Conservation (phyloP, 2,113 vertebrate species). For the Mohoua ochrocephala region DNA sequence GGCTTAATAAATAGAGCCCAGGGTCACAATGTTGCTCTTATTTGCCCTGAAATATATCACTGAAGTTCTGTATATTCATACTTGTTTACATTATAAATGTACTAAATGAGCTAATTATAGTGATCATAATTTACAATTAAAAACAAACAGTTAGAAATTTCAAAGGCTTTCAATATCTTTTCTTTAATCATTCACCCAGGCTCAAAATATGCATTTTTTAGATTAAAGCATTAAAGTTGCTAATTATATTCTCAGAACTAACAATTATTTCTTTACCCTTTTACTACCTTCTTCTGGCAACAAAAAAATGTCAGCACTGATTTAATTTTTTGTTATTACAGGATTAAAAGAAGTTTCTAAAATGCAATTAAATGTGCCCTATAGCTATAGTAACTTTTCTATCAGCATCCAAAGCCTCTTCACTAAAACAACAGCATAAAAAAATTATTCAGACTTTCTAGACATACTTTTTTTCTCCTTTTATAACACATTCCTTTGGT, state of each 20-base stretch:
- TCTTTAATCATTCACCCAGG: conserved; percentile 81
- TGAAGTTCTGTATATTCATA: conserved; percentile 71
- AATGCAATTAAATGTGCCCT: conserved; percentile 84
- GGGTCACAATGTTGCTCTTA: conserved; percentile 63
- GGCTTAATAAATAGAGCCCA: conserved; percentile 49
- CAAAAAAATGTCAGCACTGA: conserved; percentile 84
- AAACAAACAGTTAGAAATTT: conserved; percentile 81
- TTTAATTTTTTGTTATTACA: conserved; percentile 87
- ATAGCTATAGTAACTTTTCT: conserved; percentile 80
- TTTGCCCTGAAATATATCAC: conserved; percentile 69
- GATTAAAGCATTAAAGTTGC: conserved; percentile 87
- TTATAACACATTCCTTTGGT: conserved; percentile 70
- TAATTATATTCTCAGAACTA: conserved; percentile 87
- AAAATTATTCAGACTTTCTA: conserved; percentile 69
- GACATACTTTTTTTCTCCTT: conserved; percentile 54
- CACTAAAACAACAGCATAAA: conserved; percentile 78
- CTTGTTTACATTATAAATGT: conserved; percentile 78
- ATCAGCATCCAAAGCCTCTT: conserved; percentile 76
- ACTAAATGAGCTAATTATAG: conserved; percentile 81
- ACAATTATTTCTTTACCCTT: conserved; percentile 88
- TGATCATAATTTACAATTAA: conserved; percentile 82
- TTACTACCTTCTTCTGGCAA: conserved; percentile 87
- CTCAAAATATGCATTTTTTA: conserved; percentile 84
- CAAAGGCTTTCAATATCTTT: conserved; percentile 82
- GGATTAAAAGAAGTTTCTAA: conserved; percentile 85